Evolutionary conservation across 2,797 vertebrate species (phyloP).

Genomic region (Darevskia mixta): DNA sequence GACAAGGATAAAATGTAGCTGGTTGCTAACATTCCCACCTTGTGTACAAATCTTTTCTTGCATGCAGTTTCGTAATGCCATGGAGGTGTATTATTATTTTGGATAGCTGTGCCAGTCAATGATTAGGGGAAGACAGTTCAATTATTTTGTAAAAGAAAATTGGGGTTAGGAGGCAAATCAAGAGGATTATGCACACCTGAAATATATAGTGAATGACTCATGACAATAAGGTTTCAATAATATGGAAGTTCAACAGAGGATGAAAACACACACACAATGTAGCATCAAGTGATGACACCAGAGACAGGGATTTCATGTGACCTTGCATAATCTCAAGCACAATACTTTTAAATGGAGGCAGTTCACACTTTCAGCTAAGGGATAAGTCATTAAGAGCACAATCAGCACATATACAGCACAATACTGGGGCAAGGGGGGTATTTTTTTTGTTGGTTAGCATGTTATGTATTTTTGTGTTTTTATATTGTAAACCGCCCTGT

Average conservation of each 20-base stretch:
- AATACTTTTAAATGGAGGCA: background rate
- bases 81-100: constrained; percentile 60
- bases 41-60: constrained; percentile 88
- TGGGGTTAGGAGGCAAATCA: background rate
- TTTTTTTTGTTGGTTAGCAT: too few species aligned
- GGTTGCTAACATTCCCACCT: constrained; percentile 86
- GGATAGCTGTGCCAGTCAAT: constrained; percentile 22
- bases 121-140: constrained; percentile 39
- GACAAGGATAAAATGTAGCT: constrained; percentile 68
- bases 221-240: constrained; percentile 36
- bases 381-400: background rate
- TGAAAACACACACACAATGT: too few species aligned
- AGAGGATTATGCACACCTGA: constrained; percentile 2
- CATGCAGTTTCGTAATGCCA: constrained; percentile 71
- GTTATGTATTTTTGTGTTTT: too few species aligned
- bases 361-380: background rate
- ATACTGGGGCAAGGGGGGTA: too few species aligned
- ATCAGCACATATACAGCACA: background rate
- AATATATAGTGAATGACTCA: background rate
- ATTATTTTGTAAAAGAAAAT: constrained; percentile 40
- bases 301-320: background rate
- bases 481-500: too few species aligned
- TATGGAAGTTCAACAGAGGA: constrained; percentile 32
- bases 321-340: background rate
- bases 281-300: background rate